Evolutionary conservation across 2,797 vertebrate species (phyloP), one percentile per base, ranked within the genome.

Genomic region (Enteromius trimaculatus): DNA sequence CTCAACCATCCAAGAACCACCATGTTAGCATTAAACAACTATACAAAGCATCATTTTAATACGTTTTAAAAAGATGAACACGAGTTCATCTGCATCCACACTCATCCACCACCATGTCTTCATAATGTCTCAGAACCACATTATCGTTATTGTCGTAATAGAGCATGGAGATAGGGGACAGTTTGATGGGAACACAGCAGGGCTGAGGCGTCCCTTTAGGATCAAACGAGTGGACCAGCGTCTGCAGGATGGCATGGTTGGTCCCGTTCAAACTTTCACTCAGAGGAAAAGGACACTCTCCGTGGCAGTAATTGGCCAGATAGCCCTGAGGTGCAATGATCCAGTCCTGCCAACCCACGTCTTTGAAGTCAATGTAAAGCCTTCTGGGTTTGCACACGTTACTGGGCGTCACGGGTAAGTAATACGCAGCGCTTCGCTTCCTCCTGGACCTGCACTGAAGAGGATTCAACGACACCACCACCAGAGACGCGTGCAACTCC

Each of bases 31-130:
- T 34, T 14, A 29, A 72, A 21, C 14, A 6, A 72, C 26, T 21
- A 19, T 21, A 34, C 1, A 39, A 51, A 31, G 17, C 17, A 13
- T 10, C 47, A n/a, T 51, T 71, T 49, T 21, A 72, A 31, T 49
- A 21, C 2, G 2, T 51, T 13, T 31, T 14, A 26, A 13, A 47
- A 44, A 44, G 6, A 8, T 1, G 37, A 39, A 39, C 2, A 9
- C 1, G 39, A 42, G 39, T 42, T 42, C 89, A 99, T 60, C 97
- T 93, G 89, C 98, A 99, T 1, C 98, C 97, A 0, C 98, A 98
- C 91, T 98, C 97, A 0, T 99, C 96, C 92, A 99, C 98, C 90
- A 97, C 96, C 98, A 99, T 99, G 89, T 99, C 96, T 88, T 98
- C 96, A 26, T 98, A 98, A 88, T 98, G 98, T 3, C 96, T 84